Evolutionary conservation across 2,888 invertebrate genomes (phyloP), one percentile per base, ranked within the genome.

Genomic region (Stenodema calcarata): DNA sequence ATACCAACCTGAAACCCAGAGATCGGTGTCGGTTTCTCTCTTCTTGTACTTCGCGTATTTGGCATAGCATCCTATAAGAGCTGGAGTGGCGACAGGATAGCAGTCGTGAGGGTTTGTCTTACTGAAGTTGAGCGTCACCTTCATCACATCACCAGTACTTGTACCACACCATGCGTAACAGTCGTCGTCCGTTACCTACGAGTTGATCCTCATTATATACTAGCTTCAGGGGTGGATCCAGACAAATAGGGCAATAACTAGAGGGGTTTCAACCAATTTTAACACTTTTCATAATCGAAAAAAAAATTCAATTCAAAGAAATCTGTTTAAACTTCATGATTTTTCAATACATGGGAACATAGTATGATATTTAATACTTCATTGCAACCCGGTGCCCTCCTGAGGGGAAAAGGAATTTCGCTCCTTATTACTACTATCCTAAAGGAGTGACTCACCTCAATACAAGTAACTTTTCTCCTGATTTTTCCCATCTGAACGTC

Each of bases 91-190:
- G 1, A 91, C 90, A 0, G 92, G 92, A 44, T 93, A 93, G 78
- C 92, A 90, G 50, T 92, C 92, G 41, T 90, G 91, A 0, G 92
- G 91, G 47, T 89, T 89, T 7, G 87, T 14, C 4, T 85, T 87
- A 18, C 87, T 89, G 76, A 88, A 90, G 76, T 88, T 89, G 42
- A 89, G 84, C 62, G 88, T 88, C 12, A 90, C 91, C 90, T 93
- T 93, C 87, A 95, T 91, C 14, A 95, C 92, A 90, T 95, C 98
- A 44, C 95, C 98, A 90, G 97, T 95, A 14, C 93, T 92, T 16
- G 98, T 98, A 7, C 98, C 98, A 89, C 97, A 96, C 91, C 95
- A 96, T 76, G 95, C 95, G 88, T 93, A 93, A 75, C 94, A 92
- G 90, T 98, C 97, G 54, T 94, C 93, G 4, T 92, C 92, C 89